These are phyloP conservation scores for Alviniconcha marisindica DNA, from an alignment of 1,140 invertebrate species.

Conservation along the genomic window DNA sequence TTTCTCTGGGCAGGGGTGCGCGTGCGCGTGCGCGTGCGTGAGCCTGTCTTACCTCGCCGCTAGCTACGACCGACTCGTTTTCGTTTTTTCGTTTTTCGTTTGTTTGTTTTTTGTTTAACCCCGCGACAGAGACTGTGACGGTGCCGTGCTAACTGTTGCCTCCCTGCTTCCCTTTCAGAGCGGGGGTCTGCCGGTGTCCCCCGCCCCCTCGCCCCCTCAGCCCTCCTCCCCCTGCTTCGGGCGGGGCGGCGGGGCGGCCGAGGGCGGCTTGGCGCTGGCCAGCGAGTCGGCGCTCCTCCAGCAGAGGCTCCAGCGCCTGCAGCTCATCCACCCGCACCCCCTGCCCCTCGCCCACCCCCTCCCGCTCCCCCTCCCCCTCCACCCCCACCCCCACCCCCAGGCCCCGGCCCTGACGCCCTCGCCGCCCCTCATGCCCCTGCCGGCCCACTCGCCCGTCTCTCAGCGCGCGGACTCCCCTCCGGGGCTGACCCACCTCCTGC, in stretches of 20 bases:
- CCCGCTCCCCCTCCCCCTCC: constrained; percentile 15
- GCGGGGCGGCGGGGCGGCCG: not conserved
- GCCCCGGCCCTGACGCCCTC: constrained; percentile 23
- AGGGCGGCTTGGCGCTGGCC: constrained; percentile 29
- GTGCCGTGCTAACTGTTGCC: too few relatives aligned
- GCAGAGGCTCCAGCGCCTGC: constrained; percentile 77
- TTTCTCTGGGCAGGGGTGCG: too few relatives aligned
- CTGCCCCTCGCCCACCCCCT: constrained; percentile 18
- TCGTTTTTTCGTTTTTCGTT: not conserved
- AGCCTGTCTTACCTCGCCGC: too few relatives aligned
- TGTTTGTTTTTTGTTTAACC: not conserved
- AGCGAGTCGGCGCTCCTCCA: constrained; percentile 62
- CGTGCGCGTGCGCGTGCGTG: too few relatives aligned
- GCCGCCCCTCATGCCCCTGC: constrained; percentile 18
- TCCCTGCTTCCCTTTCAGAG: too few relatives aligned
- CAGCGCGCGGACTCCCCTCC: constrained; percentile 16
- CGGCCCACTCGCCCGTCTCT: constrained; percentile 8
- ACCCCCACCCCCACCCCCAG: constrained; percentile 39
- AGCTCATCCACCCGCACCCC: constrained; percentile 73
- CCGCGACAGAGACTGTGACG: too few relatives aligned
- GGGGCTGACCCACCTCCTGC: constrained; percentile 17
- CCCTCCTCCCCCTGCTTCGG: constrained; percentile 66
- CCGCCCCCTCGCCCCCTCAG: constrained; percentile 64
- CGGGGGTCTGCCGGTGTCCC: constrained; percentile 49
- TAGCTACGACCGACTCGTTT: too few relatives aligned